Base-by-base conservation (phyloP, 2,797 vertebrate species). In the Chelmon rostratus region DNA sequence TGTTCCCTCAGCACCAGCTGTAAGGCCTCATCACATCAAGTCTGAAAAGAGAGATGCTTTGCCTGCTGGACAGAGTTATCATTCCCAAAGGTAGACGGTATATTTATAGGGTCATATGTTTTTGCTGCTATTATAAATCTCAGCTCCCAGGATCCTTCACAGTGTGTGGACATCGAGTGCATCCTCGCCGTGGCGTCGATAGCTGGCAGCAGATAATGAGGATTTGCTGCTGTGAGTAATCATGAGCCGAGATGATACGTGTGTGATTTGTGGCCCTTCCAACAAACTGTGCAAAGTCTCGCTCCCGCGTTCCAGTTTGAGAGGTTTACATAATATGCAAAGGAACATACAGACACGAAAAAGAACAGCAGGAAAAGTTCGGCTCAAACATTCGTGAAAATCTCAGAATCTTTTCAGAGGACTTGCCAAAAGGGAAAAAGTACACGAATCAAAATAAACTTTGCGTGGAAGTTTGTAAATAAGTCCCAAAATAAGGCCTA, bases 381-480 rank as follows among this genome's bases (percentile, higher is more conserved):
- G 35, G 52, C 57, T 61, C 38, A 71, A 57, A 16, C 65, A 49
- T 78, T 85, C 81, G 28, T 69, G 73, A 87, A 82, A 44, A 85
- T 83, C 73, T 80, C 66, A 66, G 66, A 73, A 73, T 78, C 69
- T 58, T 84, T 83, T 23, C 28, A 37, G 42, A 83, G 49, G 62
- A 78, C 31, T 83, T 82, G 67, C 86, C 83, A 84, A 90, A 81
- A 70, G 53, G 76, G 68, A 73, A 89, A 89, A 89, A 85, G 58
- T 25, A 82, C 84, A 89, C 4, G 76, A 86, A 69, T 89, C 78
- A 89, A 93, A 94, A 92, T 92, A 92, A 93, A 92, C 91, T 89
- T 80, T 85, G 81, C 46, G 15, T 91, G 89, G 90, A 90, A 87
- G 80, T 92, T 92, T 93, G 89, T 94, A 95, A 94, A 94, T 93